Evolutionary conservation across 2,888 invertebrate species (phyloP).

Genomic region (Macaria liturata): DNA sequence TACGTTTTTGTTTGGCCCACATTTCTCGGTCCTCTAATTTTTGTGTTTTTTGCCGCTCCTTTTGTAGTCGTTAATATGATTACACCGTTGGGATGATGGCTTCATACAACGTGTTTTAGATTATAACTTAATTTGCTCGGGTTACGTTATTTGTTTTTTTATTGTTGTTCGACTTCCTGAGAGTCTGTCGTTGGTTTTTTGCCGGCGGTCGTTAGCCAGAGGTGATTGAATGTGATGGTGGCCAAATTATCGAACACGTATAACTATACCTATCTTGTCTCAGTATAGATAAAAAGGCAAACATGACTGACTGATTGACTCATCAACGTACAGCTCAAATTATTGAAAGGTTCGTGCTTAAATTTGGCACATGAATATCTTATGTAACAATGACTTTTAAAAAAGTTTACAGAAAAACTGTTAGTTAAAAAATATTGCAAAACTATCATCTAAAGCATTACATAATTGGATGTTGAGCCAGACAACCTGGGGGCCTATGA

Average conservation of each 20-base stretch:
- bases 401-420: no score
- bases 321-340: no score
- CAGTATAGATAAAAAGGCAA: constrained; percentile 6
- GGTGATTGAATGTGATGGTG: constrained; percentile 81
- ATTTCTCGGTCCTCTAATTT: constrained; percentile 83
- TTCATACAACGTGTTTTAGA: constrained; percentile 81
- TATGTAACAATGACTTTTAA: no score
- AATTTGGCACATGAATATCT: no score
- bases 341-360: no score
- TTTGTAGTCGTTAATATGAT: constrained; percentile 84
- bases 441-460: no score
- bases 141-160: constrained; percentile 80
- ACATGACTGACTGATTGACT: no score
- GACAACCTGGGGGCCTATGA: no score
- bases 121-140: constrained; percentile 83
- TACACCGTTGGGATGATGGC: constrained; percentile 82
- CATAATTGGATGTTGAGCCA: no score
- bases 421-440: no score
- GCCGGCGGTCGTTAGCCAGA: constrained; percentile 72
- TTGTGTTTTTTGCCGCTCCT: constrained; percentile 80
- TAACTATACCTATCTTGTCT: constrained; percentile 11
- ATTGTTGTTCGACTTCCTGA: constrained; percentile 79
- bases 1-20: constrained; percentile 83
- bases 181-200: constrained; percentile 77
- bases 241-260: constrained; percentile 62